A percentile compares a stretch with the other conserved stretches of the same genome.
Conservation (phyloP, 1,140 invertebrate species). For the Ceratina australensis region DNA sequence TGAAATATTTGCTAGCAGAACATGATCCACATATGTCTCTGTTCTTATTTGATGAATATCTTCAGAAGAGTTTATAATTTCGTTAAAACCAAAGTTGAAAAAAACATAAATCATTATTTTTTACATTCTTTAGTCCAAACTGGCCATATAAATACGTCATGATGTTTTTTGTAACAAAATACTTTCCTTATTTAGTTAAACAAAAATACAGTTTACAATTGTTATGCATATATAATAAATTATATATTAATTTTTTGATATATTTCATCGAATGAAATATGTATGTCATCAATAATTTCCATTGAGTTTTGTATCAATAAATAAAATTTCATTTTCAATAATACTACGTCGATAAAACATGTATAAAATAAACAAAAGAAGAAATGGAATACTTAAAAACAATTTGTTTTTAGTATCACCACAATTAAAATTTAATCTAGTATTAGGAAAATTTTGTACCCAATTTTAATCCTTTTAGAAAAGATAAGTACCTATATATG, state of each 20-base stretch:
- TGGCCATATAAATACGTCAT: slow-evolving; percentile 8
- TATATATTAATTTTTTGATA: slow-evolving; percentile 24
- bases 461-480: slow-evolving; percentile 1
- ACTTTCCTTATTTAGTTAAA: slow-evolving; percentile 2
- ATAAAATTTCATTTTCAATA: too few species aligned
- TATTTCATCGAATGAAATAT: slow-evolving; percentile 37
- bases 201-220: slow-evolving; percentile 22
- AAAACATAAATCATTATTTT: slow-evolving; percentile 17
- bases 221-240: slow-evolving; percentile 8
- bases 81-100: slow-evolving; percentile 9
- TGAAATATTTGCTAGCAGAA: slow-evolving; percentile 83
- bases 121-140: slow-evolving; percentile 19
- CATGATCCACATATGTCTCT: slow-evolving; percentile 83
- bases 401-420: too few species aligned
- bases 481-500: too few species aligned
- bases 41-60: slow-evolving; percentile 89
- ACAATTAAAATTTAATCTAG: not conserved
- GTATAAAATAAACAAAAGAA: not conserved
- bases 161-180: slow-evolving; percentile 1
- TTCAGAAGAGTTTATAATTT: slow-evolving; percentile 80
- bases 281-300: slow-evolving; percentile 16
- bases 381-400: too few species aligned
- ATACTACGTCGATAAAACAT: too few species aligned
- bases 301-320: slow-evolving; percentile 6
- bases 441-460: not conserved